Conservation (phyloP, 2,113 vertebrate genomes). For the Mustela lutreola region DNA sequence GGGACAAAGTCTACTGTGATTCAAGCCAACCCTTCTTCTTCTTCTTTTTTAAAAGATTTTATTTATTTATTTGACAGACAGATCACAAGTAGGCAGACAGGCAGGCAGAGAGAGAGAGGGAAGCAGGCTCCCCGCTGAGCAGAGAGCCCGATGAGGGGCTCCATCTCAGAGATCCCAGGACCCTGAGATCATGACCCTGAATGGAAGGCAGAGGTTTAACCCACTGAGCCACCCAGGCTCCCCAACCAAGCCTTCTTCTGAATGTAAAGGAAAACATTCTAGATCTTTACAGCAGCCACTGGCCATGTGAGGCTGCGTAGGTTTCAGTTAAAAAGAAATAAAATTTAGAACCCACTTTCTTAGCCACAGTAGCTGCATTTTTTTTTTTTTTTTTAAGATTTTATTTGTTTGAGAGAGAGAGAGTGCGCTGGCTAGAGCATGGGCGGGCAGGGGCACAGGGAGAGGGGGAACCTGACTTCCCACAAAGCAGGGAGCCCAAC, state of each 20-base stretch:
- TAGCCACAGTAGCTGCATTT: neutral
- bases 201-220: too few relatives aligned
- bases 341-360: neutral
- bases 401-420: neutral
- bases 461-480: neutral
- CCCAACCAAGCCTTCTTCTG: too few relatives aligned
- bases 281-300: neutral
- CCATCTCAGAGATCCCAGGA: too few relatives aligned
- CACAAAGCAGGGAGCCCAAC: neutral
- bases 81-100: too few relatives aligned
- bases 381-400: neutral
- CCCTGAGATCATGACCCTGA: too few relatives aligned
- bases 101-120: too few relatives aligned
- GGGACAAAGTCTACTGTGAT: neutral
- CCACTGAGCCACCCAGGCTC: too few relatives aligned
- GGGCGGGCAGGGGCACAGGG: neutral
- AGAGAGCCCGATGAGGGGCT: too few relatives aligned
- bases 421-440: neutral
- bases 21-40: too few relatives aligned
- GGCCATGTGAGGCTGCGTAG: accelerated
- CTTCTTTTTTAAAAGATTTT: too few relatives aligned
- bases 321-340: neutral
- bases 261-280: neutral
- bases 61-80: too few relatives aligned
- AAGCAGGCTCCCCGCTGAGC: too few relatives aligned